Conservation (phyloP, 2,888 invertebrate species). For the Ochropacha duplaris region DNA sequence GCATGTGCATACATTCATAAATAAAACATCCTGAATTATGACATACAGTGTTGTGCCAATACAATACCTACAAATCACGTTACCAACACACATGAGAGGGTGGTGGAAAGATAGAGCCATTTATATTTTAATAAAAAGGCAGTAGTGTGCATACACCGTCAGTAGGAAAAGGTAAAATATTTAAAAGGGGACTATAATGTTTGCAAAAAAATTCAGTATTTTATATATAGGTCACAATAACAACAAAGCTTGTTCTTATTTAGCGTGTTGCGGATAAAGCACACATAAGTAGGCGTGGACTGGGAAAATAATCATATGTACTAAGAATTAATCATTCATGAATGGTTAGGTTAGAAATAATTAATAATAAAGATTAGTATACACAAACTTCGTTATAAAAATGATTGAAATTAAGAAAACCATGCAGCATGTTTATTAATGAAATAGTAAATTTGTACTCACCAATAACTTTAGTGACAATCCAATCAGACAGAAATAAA, state of each 20-base stretch:
- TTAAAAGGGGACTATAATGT: neutral
- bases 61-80: neutral
- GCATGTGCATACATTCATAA: slow-evolving; percentile 5
- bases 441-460: slow-evolving; percentile 35
- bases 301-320: neutral
- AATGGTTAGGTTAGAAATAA: neutral
- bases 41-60: neutral
- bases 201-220: neutral
- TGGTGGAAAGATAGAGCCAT: neutral
- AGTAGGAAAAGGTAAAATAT: neutral
- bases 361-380: too few species aligned
- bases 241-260: neutral
- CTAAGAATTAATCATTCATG: neutral
- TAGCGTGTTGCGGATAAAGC: neutral
- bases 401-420: neutral
- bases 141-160: neutral
- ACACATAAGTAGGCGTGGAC: neutral
- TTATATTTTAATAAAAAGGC: neutral
- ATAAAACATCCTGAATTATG: neutral
- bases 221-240: neutral
- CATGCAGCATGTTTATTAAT: neutral
- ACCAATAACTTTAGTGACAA: slow-evolving; percentile 69
- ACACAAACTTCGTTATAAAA: neutral
- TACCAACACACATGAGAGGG: neutral
- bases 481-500: slow-evolving; percentile 69